phyloP scores from a whole-genome alignment of 2,888 invertebrate genomes.

The Dorcus hopei region DNA sequence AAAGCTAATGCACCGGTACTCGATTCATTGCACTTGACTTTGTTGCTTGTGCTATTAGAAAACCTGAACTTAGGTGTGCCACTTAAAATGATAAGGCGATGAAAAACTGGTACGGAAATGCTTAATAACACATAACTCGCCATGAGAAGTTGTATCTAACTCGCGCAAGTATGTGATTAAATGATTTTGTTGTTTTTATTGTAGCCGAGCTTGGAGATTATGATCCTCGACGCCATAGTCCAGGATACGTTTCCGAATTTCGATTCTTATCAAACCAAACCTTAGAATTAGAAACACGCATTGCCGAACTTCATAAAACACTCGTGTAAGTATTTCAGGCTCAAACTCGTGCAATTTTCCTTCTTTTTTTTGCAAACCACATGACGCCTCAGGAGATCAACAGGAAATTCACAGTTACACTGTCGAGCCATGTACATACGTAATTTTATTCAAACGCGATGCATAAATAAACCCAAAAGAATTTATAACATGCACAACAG shows the following conservation, averaged over 20 bases:
- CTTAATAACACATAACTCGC: background rate
- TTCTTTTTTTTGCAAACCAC: too few relatives aligned
- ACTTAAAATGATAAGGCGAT: background rate
- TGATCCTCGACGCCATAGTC: slow-evolving; percentile 81
- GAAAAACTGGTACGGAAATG: background rate
- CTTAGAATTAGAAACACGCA: slow-evolving; percentile 81
- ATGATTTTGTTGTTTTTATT: slow-evolving; percentile 30
- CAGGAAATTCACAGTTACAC: too few relatives aligned
- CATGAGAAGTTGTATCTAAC: too few relatives aligned
- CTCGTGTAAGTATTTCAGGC: slow-evolving; percentile 64
- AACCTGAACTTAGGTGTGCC: background rate
- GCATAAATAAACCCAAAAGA: too few relatives aligned
- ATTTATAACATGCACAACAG: too few relatives aligned
- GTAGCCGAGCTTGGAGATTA: slow-evolving; percentile 94
- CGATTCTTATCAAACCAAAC: slow-evolving; percentile 90
- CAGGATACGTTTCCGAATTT: slow-evolving; percentile 93
- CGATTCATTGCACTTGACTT: background rate
- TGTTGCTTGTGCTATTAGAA: background rate
- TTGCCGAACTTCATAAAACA: slow-evolving; percentile 85
- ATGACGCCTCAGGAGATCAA: too few relatives aligned
- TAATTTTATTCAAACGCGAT: too few relatives aligned
- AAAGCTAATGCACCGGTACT: slow-evolving; percentile 12
- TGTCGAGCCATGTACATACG: too few relatives aligned
- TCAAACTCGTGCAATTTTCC: background rate
- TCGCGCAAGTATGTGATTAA: background rate